Evolutionary conservation across 2,113 vertebrate species (phyloP), one percentile per base, ranked within the genome.

Genomic region (Petromus typicus): DNA sequence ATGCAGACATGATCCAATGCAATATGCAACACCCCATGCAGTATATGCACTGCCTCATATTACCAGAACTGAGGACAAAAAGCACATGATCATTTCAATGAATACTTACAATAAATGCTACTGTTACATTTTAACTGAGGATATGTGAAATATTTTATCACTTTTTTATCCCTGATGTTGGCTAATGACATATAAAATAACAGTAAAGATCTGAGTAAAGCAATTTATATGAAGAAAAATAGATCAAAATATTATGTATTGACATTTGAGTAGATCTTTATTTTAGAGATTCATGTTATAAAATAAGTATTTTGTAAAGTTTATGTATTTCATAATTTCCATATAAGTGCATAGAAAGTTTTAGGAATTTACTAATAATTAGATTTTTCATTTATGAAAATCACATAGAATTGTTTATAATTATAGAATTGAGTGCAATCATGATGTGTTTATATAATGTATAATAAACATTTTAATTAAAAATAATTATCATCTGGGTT

Each of bases 131-230:
- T 78, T 78, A 45, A 27, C 7, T 75, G 27, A 22, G 71, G 11
- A 69, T 22, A 48, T 16, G 7, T 75, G 40, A 12, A 48, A 75
- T 5, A 75, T 45, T 75, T 75, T 25, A 69, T 59, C 3, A 89
- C 0, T 56, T 57, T 1, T 9, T n/a, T 48, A 40, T 30, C 34
- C 8, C 40, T 64, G 22, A 57, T 1, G 1, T 79, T 18, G 2
- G 27, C 11, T 73, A 7, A 45, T 93, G 78, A 40, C 5, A 40
- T 23, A 17, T 25, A 54, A 93, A 45, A n/a, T 57, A 18, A 79
- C 7, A 40, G 14, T 0, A 79, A 69, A 80, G 12, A 8, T 48
- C 20, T 61, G 37, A 30, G 59, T 89, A 22, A 14, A 1, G 0
- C 1, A 64, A 27, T 5, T 56, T 73, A 43, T 43, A 56, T 16